phyloP scores from a whole-genome alignment of 2,797 vertebrate species.

The Antrozous pallidus region DNA sequence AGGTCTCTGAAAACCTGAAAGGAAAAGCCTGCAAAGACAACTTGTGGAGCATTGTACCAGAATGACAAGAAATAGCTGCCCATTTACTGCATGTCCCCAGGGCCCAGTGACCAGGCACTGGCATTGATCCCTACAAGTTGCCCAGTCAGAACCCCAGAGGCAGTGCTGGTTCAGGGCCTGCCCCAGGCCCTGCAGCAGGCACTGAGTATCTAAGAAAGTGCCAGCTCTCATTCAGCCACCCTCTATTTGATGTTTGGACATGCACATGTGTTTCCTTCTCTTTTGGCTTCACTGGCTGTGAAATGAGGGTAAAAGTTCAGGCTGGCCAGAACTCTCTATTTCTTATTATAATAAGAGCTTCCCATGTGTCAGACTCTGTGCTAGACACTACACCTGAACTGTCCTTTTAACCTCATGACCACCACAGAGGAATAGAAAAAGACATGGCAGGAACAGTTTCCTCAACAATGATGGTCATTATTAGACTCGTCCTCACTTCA shows the following conservation, averaged over 20 bases:
- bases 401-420: background rate
- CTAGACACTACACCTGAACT: background rate
- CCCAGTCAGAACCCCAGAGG: background rate
- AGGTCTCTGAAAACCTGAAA: background rate
- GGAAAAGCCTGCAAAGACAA: background rate
- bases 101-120: background rate
- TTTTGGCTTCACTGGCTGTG: background rate
- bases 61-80: background rate
- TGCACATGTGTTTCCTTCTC: background rate
- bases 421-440: background rate
- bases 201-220: background rate
- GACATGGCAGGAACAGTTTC: background rate
- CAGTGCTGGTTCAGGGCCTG: fast-evolving
- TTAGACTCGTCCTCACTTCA: background rate
- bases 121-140: no score
- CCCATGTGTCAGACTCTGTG: background rate
- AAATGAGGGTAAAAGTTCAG: background rate
- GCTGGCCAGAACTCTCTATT: background rate
- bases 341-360: background rate
- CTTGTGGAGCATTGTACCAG: background rate
- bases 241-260: background rate
- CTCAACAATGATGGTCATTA: background rate
- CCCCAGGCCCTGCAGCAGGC: background rate
- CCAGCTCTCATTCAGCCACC: background rate
- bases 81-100: fast-evolving